Conservation (phyloP, 2,113 vertebrate genomes). For the zebrafish (Danio rerio) region GRCz12tu NC_133181.1:2551501-2552000, state of each 20-base stretch:
- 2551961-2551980: conserved; percentile 23
- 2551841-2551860: background rate
- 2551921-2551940: background rate
- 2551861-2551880: background rate
- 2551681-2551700: too few species aligned
- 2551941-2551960: background rate
- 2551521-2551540: background rate
- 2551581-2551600: background rate
- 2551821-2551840: too few species aligned
- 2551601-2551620: background rate
- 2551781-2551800: too few species aligned
- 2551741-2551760: too few species aligned
- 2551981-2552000: conserved; percentile 28
- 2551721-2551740: too few species aligned
- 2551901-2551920: background rate
- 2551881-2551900: background rate
- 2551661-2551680: too few species aligned
- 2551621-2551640: background rate
- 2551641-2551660: too few species aligned
- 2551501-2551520: background rate
- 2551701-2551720: too few species aligned
- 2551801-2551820: too few species aligned
- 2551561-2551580: background rate
- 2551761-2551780: too few species aligned
- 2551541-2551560: background rate